Conservation (phyloP, 2,888 invertebrate genomes). For the Trissolcus japonicus region DNA sequence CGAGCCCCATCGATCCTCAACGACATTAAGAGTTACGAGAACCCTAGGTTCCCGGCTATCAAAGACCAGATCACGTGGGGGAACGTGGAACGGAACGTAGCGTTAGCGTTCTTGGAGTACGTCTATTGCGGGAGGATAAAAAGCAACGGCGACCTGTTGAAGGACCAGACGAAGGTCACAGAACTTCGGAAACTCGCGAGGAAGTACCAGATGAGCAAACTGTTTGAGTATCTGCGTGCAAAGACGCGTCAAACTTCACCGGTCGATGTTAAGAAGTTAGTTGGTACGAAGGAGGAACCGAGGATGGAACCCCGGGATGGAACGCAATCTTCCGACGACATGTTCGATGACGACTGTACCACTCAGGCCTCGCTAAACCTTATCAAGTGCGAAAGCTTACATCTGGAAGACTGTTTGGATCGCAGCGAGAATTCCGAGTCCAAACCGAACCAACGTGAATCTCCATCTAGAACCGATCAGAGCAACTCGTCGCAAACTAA, state of each 20-base stretch:
- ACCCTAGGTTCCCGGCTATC: conserved; percentile 58
- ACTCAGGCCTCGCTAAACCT: too few relatives aligned
- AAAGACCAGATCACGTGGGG: conserved; percentile 68
- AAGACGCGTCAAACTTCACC: conserved; percentile 9
- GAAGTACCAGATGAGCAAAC: conserved; percentile 66
- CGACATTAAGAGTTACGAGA: conserved; percentile 64
- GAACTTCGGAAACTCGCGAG: conserved; percentile 65
- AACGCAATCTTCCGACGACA: too few relatives aligned
- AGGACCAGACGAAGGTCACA: conserved; percentile 55
- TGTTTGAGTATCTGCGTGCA: conserved; percentile 66
- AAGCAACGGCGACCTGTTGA: conserved; percentile 59
- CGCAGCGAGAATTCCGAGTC: too few relatives aligned
- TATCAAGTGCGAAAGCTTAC: too few relatives aligned
- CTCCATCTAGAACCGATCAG: too few relatives aligned
- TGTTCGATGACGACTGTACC: too few relatives aligned
- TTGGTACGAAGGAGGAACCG: background rate
- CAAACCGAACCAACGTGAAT: too few relatives aligned
- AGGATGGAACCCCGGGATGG: background rate
- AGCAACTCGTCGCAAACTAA: too few relatives aligned
- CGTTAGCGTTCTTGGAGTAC: conserved; percentile 73
- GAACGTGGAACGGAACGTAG: conserved; percentile 63
- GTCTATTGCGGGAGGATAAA: conserved; percentile 72
- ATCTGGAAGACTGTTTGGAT: too few relatives aligned
- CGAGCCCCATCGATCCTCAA: conserved; percentile 74
- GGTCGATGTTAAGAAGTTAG: background rate